Evolutionary conservation across 2,113 vertebrate genomes (phyloP), one percentile per base, ranked within the genome.

Genomic region (Ceyx cyanopectus): DNA sequence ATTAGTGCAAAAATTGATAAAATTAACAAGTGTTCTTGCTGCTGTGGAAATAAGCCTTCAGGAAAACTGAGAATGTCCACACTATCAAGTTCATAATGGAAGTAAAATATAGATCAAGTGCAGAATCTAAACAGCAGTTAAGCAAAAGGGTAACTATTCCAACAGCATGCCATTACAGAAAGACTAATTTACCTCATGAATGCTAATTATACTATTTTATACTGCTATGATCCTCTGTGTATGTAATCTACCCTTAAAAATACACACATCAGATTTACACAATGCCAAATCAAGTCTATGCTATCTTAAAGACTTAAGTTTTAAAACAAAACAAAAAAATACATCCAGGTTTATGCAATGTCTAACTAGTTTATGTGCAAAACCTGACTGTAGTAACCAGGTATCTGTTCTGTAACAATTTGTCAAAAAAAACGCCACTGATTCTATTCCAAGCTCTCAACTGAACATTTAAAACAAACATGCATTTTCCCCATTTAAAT

Each of bases 401-500:
- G 27, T 19, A 62, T 5, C 10, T 62, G 58, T 20, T 27, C 15
- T 8, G 20, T 77, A 80, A 60, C 12, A 20, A 22, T 80, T 29
- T 78, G 23, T 18, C 19, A 74, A 66, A 48, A 61, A 8, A 6
- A 23, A 12, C 20, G 1, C 5, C 41, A 58, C 14, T 7, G 7
- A 61, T 51, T 16, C 46, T 48, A 70, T 0, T 0, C 10, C 65
- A 18, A 79, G 72, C 40, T 56, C 3, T 62, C 0, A 79, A 40
- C 21, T 24, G 9, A 67, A 45, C 4, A 24, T 30, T 30, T 70
- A 10, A 24, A 37, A 17, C 53, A 53, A 37, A 9, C 24, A 22
- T 65, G 83, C 76, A 88, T 84, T 95, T 88, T 61, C 58, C 29
- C 69, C 90, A 83, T 27, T 92, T 73, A 54, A 79, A 37, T 75